Evolutionary conservation across 2,113 vertebrate species (phyloP).

Genomic region (Cromileptes altivelis): DNA sequence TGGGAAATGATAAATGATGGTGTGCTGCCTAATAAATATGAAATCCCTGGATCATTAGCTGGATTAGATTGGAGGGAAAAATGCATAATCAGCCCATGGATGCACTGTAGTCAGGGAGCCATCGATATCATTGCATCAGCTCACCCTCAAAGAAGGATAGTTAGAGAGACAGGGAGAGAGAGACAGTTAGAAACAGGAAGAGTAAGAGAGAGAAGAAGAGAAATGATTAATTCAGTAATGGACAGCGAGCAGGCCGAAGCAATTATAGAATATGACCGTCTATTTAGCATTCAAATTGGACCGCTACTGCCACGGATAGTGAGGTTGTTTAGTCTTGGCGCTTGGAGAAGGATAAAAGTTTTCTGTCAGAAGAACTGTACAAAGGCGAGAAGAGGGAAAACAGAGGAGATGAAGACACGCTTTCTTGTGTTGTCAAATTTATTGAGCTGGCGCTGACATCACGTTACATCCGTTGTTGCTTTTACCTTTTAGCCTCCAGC

Average conservation of each 20-base stretch:
- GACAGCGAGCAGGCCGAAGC: conserved; percentile 48
- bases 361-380: conserved; percentile 19
- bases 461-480: conserved; percentile 17
- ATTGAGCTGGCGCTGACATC: conserved; percentile 53
- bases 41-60: conserved; percentile 78
- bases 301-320: conserved; percentile 15
- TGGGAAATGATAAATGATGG: conserved; percentile 71
- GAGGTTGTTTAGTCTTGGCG: conserved; percentile 36
- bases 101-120: conserved; percentile 51
- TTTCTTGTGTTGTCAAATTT: conserved; percentile 40
- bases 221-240: conserved; percentile 58
- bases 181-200: conserved; percentile 11
- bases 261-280: conserved; percentile 56
- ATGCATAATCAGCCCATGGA: conserved; percentile 71
- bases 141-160: conserved; percentile 35
- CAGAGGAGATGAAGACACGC: conserved; percentile 31
- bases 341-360: conserved; percentile 14
- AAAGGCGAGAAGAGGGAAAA: conserved; percentile 1
- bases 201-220: conserved; percentile 28
- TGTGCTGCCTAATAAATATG: conserved; percentile 72
- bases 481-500: conserved; percentile 49
- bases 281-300: conserved; percentile 65
- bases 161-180: conserved; percentile 16
- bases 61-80: conserved; percentile 76
- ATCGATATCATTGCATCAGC: conserved; percentile 54